Percentiles rank a stretch among this genome's conserved stretches.
Conservation (phyloP, 2,888 invertebrate genomes). For the Harmothoe impar region DNA sequence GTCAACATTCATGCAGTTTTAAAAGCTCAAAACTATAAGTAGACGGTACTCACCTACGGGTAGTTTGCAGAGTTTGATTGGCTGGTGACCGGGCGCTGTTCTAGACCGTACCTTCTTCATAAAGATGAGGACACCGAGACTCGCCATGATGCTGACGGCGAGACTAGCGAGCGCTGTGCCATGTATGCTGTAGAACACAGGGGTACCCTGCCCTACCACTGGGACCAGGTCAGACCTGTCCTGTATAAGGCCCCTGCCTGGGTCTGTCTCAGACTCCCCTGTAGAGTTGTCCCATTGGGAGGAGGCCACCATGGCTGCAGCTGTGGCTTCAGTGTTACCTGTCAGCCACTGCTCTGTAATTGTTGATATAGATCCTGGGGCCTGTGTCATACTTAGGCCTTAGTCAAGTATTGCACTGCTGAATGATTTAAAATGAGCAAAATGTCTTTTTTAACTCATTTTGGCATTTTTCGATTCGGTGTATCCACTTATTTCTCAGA, state of each 20-base stretch:
- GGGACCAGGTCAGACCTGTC: constrained; percentile 12
- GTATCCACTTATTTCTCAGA: too few relatives aligned
- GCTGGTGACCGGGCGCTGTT: neutral
- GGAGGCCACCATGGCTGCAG: too few relatives aligned
- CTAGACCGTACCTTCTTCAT: neutral
- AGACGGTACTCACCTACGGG: neutral
- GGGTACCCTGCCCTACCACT: neutral
- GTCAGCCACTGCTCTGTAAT: too few relatives aligned
- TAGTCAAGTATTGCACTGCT: too few relatives aligned
- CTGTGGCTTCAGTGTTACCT: too few relatives aligned
- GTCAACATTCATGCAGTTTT: too few relatives aligned
- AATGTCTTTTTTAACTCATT: too few relatives aligned
- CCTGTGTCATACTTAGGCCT: too few relatives aligned
- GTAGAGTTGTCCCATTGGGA: neutral
- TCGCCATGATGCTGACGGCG: neutral
- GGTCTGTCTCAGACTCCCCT: neutral
- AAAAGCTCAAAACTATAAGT: too few relatives aligned
- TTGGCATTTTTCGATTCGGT: too few relatives aligned
- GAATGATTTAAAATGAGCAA: too few relatives aligned
- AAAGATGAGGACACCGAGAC: constrained; percentile 13
- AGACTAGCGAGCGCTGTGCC: neutral
- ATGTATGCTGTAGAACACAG: constrained; percentile 17
- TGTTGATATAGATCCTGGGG: too few relatives aligned
- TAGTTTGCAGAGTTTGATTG: neutral
- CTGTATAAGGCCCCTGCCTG: neutral